A percentile compares a stretch with the other conserved stretches of the same genome.
Conservation (phyloP, 2,888 invertebrate genomes). For the Nudaria mundana region DNA sequence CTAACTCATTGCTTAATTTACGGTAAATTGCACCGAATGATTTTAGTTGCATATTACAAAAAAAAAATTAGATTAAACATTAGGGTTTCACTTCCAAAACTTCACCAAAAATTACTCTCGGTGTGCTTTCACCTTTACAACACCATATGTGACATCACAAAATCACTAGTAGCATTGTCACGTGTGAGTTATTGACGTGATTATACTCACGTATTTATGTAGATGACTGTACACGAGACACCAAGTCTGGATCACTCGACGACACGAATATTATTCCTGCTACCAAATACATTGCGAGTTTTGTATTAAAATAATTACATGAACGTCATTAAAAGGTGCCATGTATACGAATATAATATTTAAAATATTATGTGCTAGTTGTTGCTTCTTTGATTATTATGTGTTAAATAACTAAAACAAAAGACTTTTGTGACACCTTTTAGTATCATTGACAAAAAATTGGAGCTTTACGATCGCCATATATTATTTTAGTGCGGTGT, state of each 20-base stretch:
- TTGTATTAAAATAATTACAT: background rate
- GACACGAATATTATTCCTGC: background rate
- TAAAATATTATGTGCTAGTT: slow-evolving; percentile 1
- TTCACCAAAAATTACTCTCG: no score
- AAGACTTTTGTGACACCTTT: slow-evolving; percentile 25
- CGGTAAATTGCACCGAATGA: no score
- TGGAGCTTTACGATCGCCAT: slow-evolving; percentile 17
- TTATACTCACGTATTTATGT: slow-evolving; percentile 36
- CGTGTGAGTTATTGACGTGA: slow-evolving; percentile 37
- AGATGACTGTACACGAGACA: slow-evolving; percentile 23
- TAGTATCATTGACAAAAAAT: slow-evolving; percentile 21
- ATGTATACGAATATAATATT: background rate
- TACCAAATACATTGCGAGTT: slow-evolving; percentile 10
- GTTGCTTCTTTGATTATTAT: background rate
- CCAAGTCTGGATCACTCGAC: slow-evolving; percentile 3
- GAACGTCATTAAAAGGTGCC: background rate
- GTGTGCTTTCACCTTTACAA: slow-evolving; percentile 21
- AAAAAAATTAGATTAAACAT: no score
- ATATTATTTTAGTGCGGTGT: slow-evolving; percentile 28
- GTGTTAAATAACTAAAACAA: slow-evolving; percentile 27
- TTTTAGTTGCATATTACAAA: no score
- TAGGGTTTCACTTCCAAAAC: no score
- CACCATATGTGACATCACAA: slow-evolving; percentile 43
- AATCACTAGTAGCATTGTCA: slow-evolving; percentile 42
- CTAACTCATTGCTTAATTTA: no score